Evolutionary conservation across 2,113 vertebrate genomes (phyloP), one percentile per base, ranked within the genome.

Genomic region (Larimichthys polyactis): DNA sequence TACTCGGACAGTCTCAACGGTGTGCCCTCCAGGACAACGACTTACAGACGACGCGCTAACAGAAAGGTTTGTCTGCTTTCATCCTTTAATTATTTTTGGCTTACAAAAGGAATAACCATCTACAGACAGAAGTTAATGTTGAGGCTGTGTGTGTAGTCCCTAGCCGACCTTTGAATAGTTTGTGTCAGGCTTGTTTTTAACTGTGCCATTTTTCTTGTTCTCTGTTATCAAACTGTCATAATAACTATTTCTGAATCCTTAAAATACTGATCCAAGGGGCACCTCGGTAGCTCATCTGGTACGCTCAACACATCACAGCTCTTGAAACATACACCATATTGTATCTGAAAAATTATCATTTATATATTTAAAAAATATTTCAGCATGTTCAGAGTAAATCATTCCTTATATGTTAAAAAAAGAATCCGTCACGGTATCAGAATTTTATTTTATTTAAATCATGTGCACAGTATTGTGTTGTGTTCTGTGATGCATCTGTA

Each of bases 1-100:
- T 94, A 90, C 66, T 87, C 59, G 0, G 94, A 95, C 89, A 94
- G 93, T 87, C 93, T 95, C 79, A 83, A 95, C 86, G 84, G 73
- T 51, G 64, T 7, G 43, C 48, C 65, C 40, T 44, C 72, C 0
- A 43, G 65, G 78, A 75, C 49, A 3, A 43, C 1, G 16, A 4
- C 15, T 44, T n/a, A 17, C 44, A 79, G n/a, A 75, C 67, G 8
- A n/a, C 65, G 17, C 16, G 0, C 72, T 48, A 67, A 76, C 19
- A 83, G 29, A 84, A 91, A 89, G 94, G 94, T 94, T 76, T 22
- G 93, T 85, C 24, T 36, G 11, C 4, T 5, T 11, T 64, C 24
- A 24, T 40, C n/a, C 48, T 70, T 73, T 68, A 14, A 60, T 16
- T 27, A 57, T 43, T 36, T 46, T n/a, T n/a, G 32, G 15, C 11